Percentiles rank a stretch among this genome's conserved stretches.
Conservation (phyloP, 2,113 vertebrate genomes). For the Uria lomvia region DNA sequence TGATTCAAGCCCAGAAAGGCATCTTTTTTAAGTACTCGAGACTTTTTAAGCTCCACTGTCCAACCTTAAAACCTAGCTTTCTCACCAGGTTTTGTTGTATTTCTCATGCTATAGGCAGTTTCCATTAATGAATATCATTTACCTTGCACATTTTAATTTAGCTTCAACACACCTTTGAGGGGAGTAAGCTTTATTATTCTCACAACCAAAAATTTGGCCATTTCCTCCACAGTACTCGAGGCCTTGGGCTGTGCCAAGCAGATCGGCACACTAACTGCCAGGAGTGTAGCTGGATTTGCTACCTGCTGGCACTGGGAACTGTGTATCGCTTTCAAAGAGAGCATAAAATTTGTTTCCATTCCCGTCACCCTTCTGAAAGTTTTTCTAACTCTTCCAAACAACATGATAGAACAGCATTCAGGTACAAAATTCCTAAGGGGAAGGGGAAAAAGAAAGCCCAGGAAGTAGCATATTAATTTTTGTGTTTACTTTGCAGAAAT, state of each 20-base stretch:
- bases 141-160: not conserved
- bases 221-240: not conserved
- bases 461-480: not conserved
- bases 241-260: not conserved
- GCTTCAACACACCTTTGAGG: not conserved
- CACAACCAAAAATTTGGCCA: not conserved
- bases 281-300: not conserved
- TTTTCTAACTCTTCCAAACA: not conserved
- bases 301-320: not conserved
- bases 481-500: not conserved
- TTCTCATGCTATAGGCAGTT: not conserved
- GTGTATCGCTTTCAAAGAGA: fast-evolving
- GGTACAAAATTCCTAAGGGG: not conserved
- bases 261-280: fast-evolving
- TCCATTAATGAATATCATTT: not conserved
- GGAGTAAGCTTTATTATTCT: not conserved
- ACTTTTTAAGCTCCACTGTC: not conserved
- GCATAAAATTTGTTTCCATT: not conserved
- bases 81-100: not conserved
- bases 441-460: not conserved
- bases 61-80: not conserved
- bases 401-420: not conserved
- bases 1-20: not conserved
- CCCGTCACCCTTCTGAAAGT: not conserved
- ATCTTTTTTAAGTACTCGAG: not conserved